Conservation (phyloP, 2,888 invertebrate genomes). For the Carterocephalus palaemon region DNA sequence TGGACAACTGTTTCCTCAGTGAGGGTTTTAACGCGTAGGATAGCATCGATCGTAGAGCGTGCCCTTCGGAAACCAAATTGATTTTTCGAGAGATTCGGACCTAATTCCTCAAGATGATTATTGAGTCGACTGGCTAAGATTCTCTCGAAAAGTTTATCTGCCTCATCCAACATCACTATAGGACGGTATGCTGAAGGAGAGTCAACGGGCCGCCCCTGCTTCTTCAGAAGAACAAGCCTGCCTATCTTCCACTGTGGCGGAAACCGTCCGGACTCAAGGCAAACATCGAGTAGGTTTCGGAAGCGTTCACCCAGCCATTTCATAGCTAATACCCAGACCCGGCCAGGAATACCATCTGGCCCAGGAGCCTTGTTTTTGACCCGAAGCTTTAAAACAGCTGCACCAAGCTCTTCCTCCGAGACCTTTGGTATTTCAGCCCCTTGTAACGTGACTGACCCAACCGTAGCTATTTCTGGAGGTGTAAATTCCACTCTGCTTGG, state of each 20-base stretch:
- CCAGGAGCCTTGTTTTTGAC: conserved; percentile 23
- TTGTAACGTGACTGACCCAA: not conserved
- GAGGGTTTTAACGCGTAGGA: not conserved
- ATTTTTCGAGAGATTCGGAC: conserved; percentile 4
- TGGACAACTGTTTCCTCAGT: not conserved
- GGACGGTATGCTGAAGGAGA: conserved; percentile 25
- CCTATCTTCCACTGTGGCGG: conserved; percentile 25
- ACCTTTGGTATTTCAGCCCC: not conserved
- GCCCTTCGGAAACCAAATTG: conserved; percentile 15
- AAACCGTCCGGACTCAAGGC: conserved; percentile 24
- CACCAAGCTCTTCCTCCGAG: conserved; percentile 1
- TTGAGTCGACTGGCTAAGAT: conserved; percentile 16
- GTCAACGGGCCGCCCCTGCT: conserved; percentile 16
- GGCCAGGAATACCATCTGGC: conserved; percentile 28
- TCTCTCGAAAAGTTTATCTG: conserved; percentile 24
- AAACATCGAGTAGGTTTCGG: conserved; percentile 15
- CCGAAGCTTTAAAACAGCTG: conserved; percentile 4
- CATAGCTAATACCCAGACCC: conserved; percentile 16
- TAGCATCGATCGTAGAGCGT: conserved; percentile 8
- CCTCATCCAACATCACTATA: conserved; percentile 26
- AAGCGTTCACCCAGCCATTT: conserved; percentile 15
- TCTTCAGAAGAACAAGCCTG: conserved; percentile 11
- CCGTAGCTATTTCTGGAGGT: not conserved
- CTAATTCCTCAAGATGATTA: conserved; percentile 2
- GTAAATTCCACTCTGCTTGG: not conserved